Conservation (phyloP, 2,113 vertebrate genomes). For the Tupaia chinensis region DNA sequence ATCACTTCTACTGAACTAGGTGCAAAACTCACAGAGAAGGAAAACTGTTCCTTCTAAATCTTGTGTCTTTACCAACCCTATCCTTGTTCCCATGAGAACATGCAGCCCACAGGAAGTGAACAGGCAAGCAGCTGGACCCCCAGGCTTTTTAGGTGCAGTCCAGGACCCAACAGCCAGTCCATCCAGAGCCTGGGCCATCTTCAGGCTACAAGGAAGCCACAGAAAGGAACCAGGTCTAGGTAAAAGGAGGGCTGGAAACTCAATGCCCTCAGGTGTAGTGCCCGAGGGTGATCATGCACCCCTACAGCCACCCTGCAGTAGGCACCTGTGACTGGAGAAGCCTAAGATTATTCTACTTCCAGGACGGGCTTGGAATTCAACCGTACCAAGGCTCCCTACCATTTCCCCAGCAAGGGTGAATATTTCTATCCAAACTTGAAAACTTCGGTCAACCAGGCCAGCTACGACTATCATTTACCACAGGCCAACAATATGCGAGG, state of each 20-base stretch:
- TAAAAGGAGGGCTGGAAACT: background rate
- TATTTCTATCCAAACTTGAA: background rate
- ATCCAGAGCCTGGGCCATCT: background rate
- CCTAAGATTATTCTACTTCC: background rate
- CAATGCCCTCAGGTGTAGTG: too few species aligned
- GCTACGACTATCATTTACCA: background rate
- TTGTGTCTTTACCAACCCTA: background rate
- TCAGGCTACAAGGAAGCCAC: background rate
- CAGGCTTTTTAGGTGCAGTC: background rate
- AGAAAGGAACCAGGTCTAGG: too few species aligned
- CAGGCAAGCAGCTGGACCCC: background rate
- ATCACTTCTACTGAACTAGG: background rate
- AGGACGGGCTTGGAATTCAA: background rate
- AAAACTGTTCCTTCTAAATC: background rate
- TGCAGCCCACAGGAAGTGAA: background rate
- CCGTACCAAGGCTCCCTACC: background rate
- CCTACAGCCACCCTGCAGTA: accelerated
- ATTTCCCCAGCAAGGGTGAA: background rate
- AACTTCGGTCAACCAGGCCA: background rate
- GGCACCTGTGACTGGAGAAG: background rate
- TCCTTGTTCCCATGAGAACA: background rate
- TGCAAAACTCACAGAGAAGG: background rate
- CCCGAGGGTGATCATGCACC: background rate
- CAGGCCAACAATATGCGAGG: background rate
- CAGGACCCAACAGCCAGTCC: too few species aligned